Conservation (phyloP, 2,888 invertebrate genomes). For the Cecidostiba fungosa region DNA sequence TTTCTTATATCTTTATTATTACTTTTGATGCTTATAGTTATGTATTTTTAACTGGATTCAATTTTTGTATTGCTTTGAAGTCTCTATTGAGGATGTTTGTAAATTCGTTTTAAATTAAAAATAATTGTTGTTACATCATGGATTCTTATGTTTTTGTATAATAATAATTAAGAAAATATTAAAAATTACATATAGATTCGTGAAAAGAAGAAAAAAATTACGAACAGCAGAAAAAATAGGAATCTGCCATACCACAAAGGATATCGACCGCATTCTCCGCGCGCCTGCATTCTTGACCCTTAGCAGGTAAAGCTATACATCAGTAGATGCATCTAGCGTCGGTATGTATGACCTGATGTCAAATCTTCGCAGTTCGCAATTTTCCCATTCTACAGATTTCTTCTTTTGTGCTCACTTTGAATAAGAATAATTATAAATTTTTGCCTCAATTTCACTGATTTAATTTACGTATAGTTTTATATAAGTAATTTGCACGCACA, state of each 20-base stretch:
- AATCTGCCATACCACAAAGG: background rate
- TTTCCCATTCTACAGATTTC: background rate
- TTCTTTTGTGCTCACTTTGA: background rate
- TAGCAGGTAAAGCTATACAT: background rate
- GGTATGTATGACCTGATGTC: background rate
- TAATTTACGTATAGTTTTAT: too few species aligned
- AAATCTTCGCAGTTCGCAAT: background rate
- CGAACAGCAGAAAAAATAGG: background rate
- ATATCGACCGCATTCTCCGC: background rate
- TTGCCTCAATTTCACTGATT: too few species aligned
- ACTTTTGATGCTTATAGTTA: too few species aligned
- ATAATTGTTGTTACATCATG: background rate
- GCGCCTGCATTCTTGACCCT: background rate
- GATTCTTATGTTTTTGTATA: background rate
- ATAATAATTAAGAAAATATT: background rate
- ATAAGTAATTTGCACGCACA: too few species aligned
- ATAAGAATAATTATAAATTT: too few species aligned
- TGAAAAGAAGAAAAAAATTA: background rate
- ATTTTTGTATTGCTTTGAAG: too few species aligned
- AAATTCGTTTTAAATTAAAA: background rate
- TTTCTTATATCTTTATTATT: too few species aligned
- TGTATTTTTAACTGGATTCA: too few species aligned
- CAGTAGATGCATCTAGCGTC: background rate
- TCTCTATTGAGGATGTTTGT: too few species aligned
- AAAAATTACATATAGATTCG: background rate